Evolutionary conservation across 2,797 vertebrate species (phyloP).

Genomic region (Spheniscus humboldti): DNA sequence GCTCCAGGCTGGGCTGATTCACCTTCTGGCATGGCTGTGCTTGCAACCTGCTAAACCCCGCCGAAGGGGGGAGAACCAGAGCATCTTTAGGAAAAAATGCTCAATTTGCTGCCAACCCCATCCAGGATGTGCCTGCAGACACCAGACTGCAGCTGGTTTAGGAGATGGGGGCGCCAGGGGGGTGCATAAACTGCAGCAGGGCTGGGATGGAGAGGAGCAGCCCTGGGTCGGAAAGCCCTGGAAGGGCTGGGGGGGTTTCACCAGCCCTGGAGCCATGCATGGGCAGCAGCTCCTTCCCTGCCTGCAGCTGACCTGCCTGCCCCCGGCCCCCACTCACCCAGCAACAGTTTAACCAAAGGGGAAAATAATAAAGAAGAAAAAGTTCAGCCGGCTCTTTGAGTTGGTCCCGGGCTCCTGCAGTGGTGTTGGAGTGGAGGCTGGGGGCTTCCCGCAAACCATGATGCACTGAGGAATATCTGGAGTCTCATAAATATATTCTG

Average conservation of each 20-base stretch:
- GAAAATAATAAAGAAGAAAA: neutral
- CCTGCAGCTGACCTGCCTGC: neutral
- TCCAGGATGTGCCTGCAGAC: neutral
- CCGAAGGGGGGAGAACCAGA: neutral
- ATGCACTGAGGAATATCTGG: neutral
- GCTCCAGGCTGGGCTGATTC: neutral
- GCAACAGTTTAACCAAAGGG: neutral
- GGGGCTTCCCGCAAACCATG: neutral
- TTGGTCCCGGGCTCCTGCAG: neutral
- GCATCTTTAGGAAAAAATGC: neutral
- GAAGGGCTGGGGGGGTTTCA: neutral
- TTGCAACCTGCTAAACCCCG: neutral
- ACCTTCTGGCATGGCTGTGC: neutral
- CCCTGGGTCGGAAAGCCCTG: fast-evolving
- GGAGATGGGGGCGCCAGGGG: fast-evolving
- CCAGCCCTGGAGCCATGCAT: neutral
- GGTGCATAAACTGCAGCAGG: neutral
- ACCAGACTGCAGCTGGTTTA: neutral
- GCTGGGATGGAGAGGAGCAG: neutral
- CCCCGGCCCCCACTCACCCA: fast-evolving
- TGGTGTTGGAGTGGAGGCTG: neutral
- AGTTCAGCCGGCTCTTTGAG: neutral
- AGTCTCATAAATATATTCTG: neutral
- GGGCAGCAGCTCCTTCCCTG: neutral
- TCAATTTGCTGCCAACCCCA: neutral